Conservation (phyloP, 1,140 invertebrate species). For the Trichonephila clavata region DNA sequence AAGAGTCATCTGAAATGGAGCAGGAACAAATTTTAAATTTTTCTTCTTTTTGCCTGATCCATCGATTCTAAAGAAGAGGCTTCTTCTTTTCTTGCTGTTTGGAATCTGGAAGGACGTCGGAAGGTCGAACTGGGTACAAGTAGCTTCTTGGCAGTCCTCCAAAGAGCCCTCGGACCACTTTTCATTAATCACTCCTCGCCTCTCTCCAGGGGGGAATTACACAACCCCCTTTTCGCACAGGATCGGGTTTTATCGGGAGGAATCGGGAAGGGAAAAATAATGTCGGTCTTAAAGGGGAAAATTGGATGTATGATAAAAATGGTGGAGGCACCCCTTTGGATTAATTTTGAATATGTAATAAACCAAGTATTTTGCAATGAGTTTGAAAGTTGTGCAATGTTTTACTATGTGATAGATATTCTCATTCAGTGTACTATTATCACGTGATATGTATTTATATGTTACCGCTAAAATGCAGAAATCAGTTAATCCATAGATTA, state of each 20-base stretch:
- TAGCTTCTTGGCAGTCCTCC: slow-evolving; percentile 65
- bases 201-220: background rate
- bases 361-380: too few species aligned
- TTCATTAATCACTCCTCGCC: slow-evolving; percentile 23
- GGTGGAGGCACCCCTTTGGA: too few species aligned
- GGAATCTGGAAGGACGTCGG: background rate
- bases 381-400: too few species aligned
- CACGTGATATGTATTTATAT: too few species aligned
- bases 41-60: background rate
- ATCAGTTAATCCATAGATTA: too few species aligned
- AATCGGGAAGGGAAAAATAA: background rate
- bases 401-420: too few species aligned
- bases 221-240: background rate
- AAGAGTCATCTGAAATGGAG: background rate
- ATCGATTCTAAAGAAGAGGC: slow-evolving; percentile 24
- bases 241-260: background rate
- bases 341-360: too few species aligned
- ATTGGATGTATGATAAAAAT: too few species aligned
- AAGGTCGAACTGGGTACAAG: slow-evolving; percentile 59
- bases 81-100: slow-evolving; percentile 16
- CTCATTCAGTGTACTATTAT: too few species aligned
- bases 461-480: too few species aligned
- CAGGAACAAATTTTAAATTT: background rate
- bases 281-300: background rate
- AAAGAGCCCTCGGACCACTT: slow-evolving; percentile 37